Conservation (phyloP, 2,113 vertebrate species). For the Mellivora capensis region DNA sequence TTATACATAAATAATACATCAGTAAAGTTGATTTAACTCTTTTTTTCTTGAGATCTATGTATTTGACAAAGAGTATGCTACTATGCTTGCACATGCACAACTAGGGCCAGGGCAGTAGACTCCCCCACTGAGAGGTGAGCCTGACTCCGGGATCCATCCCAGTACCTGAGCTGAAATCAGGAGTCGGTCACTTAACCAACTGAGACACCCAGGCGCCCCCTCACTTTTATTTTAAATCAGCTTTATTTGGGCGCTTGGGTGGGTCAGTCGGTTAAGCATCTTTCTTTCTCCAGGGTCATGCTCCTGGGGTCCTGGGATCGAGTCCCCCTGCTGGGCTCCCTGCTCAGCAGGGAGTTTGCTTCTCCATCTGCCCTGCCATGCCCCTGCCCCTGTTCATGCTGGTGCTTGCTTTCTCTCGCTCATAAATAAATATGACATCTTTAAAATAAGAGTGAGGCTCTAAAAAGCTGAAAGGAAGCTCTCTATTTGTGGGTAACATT, state of each 20-base stretch:
- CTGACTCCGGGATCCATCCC: neutral
- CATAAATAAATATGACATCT: neutral
- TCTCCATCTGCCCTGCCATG: neutral
- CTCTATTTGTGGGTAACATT: neutral
- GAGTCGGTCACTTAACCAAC: neutral
- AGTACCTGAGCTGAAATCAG: neutral
- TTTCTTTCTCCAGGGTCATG: neutral
- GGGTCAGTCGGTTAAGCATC: neutral
- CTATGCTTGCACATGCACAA: neutral
- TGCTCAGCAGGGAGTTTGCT: neutral
- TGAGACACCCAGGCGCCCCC: neutral
- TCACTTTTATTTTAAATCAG: too few relatives aligned
- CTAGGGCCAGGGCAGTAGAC: neutral
- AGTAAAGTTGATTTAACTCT: neutral
- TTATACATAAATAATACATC: neutral
- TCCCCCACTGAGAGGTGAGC: neutral
- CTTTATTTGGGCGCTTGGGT: neutral
- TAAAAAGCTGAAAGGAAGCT: neutral
- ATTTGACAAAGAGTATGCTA: neutral
- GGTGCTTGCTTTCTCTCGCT: neutral
- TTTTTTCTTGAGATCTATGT: neutral
- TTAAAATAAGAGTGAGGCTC: neutral
- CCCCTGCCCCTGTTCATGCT: neutral
- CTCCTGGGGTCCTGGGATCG: neutral
- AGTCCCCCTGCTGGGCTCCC: neutral